These are phyloP conservation scores for Leuctra nigra DNA, from an alignment of 2,888 invertebrate genomes.

Conservation along the genomic window DNA sequence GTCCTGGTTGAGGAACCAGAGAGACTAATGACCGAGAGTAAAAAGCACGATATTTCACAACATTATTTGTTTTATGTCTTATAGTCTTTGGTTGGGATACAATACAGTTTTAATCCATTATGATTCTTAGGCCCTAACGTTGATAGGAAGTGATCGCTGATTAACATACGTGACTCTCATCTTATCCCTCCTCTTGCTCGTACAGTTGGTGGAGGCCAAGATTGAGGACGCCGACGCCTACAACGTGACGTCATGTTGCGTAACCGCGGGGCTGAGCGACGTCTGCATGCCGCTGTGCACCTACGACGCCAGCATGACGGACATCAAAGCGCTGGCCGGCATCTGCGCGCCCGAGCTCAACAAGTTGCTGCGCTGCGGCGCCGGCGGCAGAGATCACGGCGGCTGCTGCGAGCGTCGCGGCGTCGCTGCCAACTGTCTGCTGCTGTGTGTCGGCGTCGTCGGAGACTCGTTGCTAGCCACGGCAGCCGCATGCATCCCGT, in stretches of 20 bases:
- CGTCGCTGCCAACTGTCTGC: slow-evolving; percentile 60
- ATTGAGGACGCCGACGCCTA: slow-evolving; percentile 55
- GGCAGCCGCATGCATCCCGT: slow-evolving; percentile 67
- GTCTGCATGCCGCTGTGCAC: slow-evolving; percentile 73
- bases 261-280: slow-evolving; percentile 57
- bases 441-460: slow-evolving; percentile 65
- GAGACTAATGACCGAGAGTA: too few relatives aligned
- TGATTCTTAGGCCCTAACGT: too few relatives aligned
- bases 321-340: slow-evolving; percentile 57
- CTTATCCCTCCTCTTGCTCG: too few relatives aligned
- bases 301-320: slow-evolving; percentile 75
- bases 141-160: too few relatives aligned
- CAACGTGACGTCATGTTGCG: slow-evolving; percentile 75
- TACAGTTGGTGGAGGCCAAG: slow-evolving; percentile 52
- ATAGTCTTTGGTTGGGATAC: too few relatives aligned
- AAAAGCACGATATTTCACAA: too few relatives aligned
- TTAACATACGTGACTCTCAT: too few relatives aligned
- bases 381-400: slow-evolving; percentile 65
- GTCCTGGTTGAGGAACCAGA: too few relatives aligned
- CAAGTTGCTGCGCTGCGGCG: slow-evolving; percentile 57
- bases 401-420: slow-evolving; percentile 67
- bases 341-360: slow-evolving; percentile 72
- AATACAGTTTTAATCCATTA: too few relatives aligned
- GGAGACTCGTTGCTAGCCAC: slow-evolving; percentile 50
- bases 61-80: too few relatives aligned